phyloP scores from a whole-genome alignment of 2,888 invertebrate species.

The Euclidia mi region DNA sequence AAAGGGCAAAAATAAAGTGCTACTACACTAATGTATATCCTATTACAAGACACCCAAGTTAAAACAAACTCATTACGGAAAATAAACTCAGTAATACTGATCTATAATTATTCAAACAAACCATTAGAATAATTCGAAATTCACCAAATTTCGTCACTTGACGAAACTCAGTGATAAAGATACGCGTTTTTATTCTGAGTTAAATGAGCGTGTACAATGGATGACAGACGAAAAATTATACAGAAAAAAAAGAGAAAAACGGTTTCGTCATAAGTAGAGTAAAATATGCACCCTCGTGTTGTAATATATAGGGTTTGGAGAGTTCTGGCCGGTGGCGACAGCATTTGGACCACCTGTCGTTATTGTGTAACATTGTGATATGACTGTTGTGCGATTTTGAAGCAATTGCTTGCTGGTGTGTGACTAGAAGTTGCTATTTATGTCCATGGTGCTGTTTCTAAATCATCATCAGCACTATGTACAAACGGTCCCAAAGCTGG shows the following conservation, averaged over 20 bases:
- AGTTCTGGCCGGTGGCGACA: slow-evolving; percentile 27
- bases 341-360: slow-evolving; percentile 24
- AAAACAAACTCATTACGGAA: slow-evolving; percentile 34
- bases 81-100: slow-evolving; percentile 42
- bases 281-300: slow-evolving; percentile 62
- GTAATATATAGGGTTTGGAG: slow-evolving; percentile 57
- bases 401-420: background rate
- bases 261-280: slow-evolving; percentile 58
- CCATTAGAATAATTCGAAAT: slow-evolving; percentile 45
- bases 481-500: too few relatives aligned
- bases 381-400: slow-evolving; percentile 16
- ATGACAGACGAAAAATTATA: slow-evolving; percentile 57
- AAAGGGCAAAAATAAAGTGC: slow-evolving; percentile 4
- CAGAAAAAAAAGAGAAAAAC: slow-evolving; percentile 48
- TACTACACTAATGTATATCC: slow-evolving; percentile 17
- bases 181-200: slow-evolving; percentile 47
- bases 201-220: slow-evolving; percentile 42
- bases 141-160: slow-evolving; percentile 52
- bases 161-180: slow-evolving; percentile 50
- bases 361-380: slow-evolving; percentile 3
- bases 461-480: too few relatives aligned
- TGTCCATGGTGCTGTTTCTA: too few relatives aligned
- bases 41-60: slow-evolving; percentile 12
- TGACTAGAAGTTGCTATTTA: too few relatives aligned
- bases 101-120: slow-evolving; percentile 56